These are phyloP conservation scores for Plumapathes pennacea DNA, from an alignment of 92 coral and sea anemone genomes.

Conservation along the genomic window DNA sequence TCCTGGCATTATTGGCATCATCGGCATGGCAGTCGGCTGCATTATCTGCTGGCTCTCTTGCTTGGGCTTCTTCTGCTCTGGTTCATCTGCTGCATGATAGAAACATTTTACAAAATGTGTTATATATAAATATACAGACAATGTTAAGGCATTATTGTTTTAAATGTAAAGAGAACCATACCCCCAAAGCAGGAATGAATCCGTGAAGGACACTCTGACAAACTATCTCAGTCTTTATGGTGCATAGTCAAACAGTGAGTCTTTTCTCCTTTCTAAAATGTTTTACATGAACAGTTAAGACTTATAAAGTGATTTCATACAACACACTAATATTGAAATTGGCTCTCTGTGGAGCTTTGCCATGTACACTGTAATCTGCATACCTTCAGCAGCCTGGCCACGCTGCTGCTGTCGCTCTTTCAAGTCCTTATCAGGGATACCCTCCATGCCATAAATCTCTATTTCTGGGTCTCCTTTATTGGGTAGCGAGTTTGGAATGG, in stretches of 20 bases:
- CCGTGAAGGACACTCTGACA: no score
- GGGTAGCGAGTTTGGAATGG: slow-evolving; percentile 95
- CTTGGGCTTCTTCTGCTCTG: slow-evolving; percentile 81
- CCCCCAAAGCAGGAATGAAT: no score
- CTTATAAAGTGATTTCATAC: no score
- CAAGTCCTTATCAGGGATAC: slow-evolving; percentile 95
- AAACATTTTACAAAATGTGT: not conserved
- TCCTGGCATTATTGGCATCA: slow-evolving; percentile 86
- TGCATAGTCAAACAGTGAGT: no score
- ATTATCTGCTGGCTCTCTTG: slow-evolving; percentile 60
- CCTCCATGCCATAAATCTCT: slow-evolving; percentile 99
- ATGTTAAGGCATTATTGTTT: not conserved
- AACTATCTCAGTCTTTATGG: no score
- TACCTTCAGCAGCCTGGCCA: slow-evolving; percentile 74
- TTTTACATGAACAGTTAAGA: no score
- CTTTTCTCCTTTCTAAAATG: no score
- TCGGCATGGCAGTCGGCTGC: slow-evolving; percentile 12
- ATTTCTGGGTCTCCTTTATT: slow-evolving; percentile 97
- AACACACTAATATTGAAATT: not conserved
- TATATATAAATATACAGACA: not conserved
- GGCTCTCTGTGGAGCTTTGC: not conserved
- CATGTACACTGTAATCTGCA: not conserved
- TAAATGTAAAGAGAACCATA: not conserved
- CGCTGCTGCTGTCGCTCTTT: slow-evolving; percentile 88
- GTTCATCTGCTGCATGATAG: slow-evolving; percentile 60